Base-by-base conservation (phyloP, 2,888 invertebrate genomes). In the Ctenicera cuprea region DNA sequence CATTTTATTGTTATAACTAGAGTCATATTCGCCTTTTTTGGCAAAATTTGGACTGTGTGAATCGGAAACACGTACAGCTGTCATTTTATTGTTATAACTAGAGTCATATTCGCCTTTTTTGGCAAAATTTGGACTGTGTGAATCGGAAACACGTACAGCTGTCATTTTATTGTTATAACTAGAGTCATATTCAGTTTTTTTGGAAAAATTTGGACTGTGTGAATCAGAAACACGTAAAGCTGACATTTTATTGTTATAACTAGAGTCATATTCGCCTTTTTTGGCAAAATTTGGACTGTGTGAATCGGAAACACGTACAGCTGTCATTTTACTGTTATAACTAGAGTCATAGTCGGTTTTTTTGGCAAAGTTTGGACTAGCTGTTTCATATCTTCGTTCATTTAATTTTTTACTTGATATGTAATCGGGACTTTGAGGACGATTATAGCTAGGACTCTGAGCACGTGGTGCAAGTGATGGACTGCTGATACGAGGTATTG, bases 361-460 rank as follows among this genome's bases (percentile, higher is more conserved):
- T 45, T 81, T 80, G 8, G 81, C 79, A 73, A 84, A 85, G 33
- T 70, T 76, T n/a, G 84, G 85, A 77, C 84, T 85, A 18, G 83
- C 74, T 14, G 82, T 81, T 65, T 85, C 84, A 73, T 81, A 83
- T 41, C 85, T 78, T 74, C 83, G 82, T 69, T 86, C 85, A 67
- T 85, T 85, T 68, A 85, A 75, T 71, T 81, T 84, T 76, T 83
- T 84, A 65, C 85, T 85, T 14, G 84, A 80, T 43, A 87, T 85
- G 7, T 33, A 33, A 5, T 33, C 33, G 1, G 87, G 86, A 80
- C 87, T 87, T 70, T 86, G 86, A 16, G 85, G 77, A 18, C 85
- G 64, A 41, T 84, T 82, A 71, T 83, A 86, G 74, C 78, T 83
- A 5, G 86, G 86, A 77, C 85, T 86, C 75, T 80, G 81, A 0